A percentile compares a stretch with the other conserved stretches of the same genome.
These are phyloP conservation scores for Harlomillsia oculata DNA, from an alignment of 1,140 invertebrate genomes.

Conservation along the genomic window DNA sequence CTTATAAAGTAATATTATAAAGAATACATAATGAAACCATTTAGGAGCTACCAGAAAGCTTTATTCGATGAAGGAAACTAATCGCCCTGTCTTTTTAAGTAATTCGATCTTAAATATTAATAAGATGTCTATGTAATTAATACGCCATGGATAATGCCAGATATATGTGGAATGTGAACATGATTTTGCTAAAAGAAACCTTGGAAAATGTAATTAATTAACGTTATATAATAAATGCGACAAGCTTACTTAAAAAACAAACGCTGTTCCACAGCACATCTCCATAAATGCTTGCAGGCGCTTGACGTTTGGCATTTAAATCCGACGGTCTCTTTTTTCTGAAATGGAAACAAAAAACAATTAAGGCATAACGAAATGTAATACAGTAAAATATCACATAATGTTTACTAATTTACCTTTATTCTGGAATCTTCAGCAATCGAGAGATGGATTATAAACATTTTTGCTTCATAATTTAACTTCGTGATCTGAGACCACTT, in stretches of 20 bases:
- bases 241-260: conserved; percentile 88
- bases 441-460: conserved; percentile 86
- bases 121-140: too few relatives aligned
- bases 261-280: conserved; percentile 92
- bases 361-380: background rate
- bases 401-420: conserved; percentile 45
- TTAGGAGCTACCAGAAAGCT: too few relatives aligned
- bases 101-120: too few relatives aligned
- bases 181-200: background rate
- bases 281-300: conserved; percentile 87
- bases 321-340: conserved; percentile 93
- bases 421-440: conserved; percentile 50
- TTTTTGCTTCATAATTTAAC: conserved; percentile 94
- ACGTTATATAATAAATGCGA: background rate
- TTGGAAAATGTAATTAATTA: background rate
- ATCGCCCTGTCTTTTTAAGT: too few relatives aligned
- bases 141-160: too few relatives aligned
- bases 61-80: too few relatives aligned
- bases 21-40: too few relatives aligned
- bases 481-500: conserved; percentile 91
- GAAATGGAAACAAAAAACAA: conserved; percentile 40
- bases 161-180: too few relatives aligned
- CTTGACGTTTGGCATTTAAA: conserved; percentile 86
- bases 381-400: background rate
- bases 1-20: too few relatives aligned